Evolutionary conservation across 2,113 vertebrate species (phyloP).

Genomic region (Ancistrus triradiatus): DNA sequence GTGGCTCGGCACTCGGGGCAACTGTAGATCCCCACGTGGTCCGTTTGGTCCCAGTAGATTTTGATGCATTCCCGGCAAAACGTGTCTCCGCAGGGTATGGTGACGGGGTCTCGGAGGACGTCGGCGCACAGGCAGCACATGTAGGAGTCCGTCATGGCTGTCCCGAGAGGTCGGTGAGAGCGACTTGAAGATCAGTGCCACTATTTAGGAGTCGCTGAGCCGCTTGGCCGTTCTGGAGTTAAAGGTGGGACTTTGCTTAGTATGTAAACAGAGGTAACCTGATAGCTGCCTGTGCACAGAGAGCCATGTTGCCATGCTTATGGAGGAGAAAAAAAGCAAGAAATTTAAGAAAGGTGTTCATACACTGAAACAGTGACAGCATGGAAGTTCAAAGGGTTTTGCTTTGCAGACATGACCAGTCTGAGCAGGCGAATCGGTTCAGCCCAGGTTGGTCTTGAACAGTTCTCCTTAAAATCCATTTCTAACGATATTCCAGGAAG

Average conservation of each 20-base stretch:
- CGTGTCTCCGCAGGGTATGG: conserved; percentile 70
- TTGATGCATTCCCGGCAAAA: conserved; percentile 74
- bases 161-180: background rate
- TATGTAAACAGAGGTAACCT: conserved; percentile 27
- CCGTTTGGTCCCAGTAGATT: conserved; percentile 74
- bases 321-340: no score
- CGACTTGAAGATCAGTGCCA: background rate
- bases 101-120: conserved; percentile 60
- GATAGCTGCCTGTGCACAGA: background rate
- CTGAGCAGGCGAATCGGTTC: no score
- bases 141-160: conserved; percentile 63
- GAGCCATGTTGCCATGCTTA: background rate
- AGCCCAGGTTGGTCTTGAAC: no score
- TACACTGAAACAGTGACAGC: no score
- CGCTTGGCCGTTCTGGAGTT: conserved; percentile 8
- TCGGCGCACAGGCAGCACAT: conserved; percentile 63
- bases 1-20: conserved; percentile 67
- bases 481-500: no score
- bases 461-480: no score
- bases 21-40: conserved; percentile 68
- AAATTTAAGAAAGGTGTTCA: no score
- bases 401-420: no score
- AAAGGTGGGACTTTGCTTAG: conserved; percentile 23
- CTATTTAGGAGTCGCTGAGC: conserved; percentile 36
- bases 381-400: no score